These are phyloP conservation scores for Schlechtendalia chinensis DNA, from an alignment of 1,140 invertebrate species.

Conservation along the genomic window DNA sequence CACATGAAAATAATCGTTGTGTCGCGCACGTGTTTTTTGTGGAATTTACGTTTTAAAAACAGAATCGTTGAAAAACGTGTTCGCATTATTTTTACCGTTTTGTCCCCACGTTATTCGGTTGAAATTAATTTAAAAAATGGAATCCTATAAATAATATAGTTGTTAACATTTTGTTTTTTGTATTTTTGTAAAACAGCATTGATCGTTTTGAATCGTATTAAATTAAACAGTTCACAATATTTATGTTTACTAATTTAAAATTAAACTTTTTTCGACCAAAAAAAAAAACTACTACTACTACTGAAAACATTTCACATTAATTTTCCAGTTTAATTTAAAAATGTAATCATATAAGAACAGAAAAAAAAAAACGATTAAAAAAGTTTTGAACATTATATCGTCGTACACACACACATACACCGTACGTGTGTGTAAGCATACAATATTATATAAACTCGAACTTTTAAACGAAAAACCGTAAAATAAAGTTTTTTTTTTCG, in stretches of 20 bases:
- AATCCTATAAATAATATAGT: too few species aligned
- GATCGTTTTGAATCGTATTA: too few species aligned
- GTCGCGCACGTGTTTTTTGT: too few species aligned
- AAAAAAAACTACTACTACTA: neutral
- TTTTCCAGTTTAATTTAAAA: neutral
- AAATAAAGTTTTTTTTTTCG: neutral
- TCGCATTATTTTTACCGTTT: neutral
- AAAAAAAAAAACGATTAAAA: neutral
- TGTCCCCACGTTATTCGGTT: too few species aligned
- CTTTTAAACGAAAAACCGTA: neutral
- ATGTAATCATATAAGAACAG: neutral
- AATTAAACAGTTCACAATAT: neutral
- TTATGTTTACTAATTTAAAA: neutral
- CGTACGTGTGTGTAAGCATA: too few species aligned
- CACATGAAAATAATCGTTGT: too few species aligned
- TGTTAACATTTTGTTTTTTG: too few species aligned
- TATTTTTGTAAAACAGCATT: too few species aligned
- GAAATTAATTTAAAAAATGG: too few species aligned
- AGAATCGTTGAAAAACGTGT: too few species aligned
- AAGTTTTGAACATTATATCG: neutral
- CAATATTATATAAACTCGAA: neutral
- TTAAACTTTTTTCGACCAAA: constrained; percentile 11
- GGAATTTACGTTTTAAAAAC: too few species aligned
- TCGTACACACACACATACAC: neutral
- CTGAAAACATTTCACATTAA: neutral